Conservation (phyloP, 64 coral and sea anemone genomes). For the Acropora tenuis region DNA sequence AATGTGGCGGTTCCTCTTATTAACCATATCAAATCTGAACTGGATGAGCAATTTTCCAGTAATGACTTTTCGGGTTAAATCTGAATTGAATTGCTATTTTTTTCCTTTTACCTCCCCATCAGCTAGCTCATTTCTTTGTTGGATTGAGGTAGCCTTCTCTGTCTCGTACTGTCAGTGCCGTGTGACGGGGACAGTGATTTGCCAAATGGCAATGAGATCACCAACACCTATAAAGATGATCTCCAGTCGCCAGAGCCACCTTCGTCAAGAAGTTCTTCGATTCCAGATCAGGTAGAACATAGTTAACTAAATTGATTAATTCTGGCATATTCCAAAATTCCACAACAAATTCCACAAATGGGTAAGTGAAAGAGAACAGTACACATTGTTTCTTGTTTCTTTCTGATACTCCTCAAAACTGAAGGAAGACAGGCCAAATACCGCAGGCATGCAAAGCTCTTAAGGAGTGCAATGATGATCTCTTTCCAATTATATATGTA, state of each 20-base stretch:
- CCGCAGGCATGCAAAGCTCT: conserved; percentile 57
- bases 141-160: conserved; percentile 29
- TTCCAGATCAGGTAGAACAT: conserved; percentile 27
- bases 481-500: conserved; percentile 57
- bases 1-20: conserved; percentile 37
- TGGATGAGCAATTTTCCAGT: conserved; percentile 16
- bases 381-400: conserved; percentile 37
- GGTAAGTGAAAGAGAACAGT: conserved; percentile 38
- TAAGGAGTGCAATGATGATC: conserved; percentile 42
- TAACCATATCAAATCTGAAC: no score
- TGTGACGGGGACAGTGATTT: not conserved
- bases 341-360: conserved; percentile 40
- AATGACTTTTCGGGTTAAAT: conserved; percentile 32
- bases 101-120: conserved; percentile 8
- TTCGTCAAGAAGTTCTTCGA: conserved; percentile 19
- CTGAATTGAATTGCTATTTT: conserved; percentile 19
- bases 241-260: conserved; percentile 53
- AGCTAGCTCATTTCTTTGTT: conserved; percentile 33
- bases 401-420: conserved; percentile 38
- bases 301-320: conserved; percentile 40
- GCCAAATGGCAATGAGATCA: conserved; percentile 54
- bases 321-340: conserved; percentile 12
- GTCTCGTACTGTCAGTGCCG: conserved; percentile 39
- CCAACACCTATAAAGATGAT: conserved; percentile 53
- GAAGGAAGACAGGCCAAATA: conserved; percentile 63